Conservation (phyloP, 2,797 vertebrate species). For the Heteromormyrus szaboi region DNA sequence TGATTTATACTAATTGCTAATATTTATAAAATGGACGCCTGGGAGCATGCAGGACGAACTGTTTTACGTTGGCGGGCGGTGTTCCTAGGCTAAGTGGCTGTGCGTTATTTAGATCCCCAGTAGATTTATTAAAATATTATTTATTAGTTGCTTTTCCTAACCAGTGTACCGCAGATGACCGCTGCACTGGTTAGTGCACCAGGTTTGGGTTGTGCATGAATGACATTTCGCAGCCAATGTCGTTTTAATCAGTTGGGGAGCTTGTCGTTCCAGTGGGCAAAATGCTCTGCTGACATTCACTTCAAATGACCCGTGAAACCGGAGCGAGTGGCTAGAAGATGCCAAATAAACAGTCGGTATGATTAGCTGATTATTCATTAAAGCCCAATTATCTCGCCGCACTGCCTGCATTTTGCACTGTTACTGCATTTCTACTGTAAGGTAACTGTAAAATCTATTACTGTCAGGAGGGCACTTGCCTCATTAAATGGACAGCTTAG, state of each 20-base stretch:
- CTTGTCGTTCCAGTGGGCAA: neutral
- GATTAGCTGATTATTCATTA: neutral
- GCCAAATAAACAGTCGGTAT: neutral
- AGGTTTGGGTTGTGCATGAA: neutral
- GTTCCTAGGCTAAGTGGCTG: neutral
- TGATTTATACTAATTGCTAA: neutral
- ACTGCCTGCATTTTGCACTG: neutral
- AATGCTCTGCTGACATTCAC: neutral
- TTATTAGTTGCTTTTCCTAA: neutral
- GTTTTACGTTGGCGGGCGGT: neutral
- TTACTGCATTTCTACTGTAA: neutral
- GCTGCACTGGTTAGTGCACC: neutral
- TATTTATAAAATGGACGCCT: neutral
- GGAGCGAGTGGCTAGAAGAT: neutral
- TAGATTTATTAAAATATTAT: neutral
- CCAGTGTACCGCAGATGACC: neutral
- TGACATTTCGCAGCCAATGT: neutral
- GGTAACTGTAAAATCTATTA: neutral
- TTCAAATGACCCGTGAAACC: slow-evolving; percentile 1
- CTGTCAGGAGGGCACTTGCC: neutral
- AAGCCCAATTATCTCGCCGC: neutral
- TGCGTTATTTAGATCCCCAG: neutral
- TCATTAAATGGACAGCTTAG: neutral
- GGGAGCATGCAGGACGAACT: neutral
- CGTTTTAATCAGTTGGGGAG: neutral